Evolutionary conservation across 1,140 invertebrate species (phyloP), one percentile per base, ranked within the genome.

Genomic region (Monochamus saltuarius): DNA sequence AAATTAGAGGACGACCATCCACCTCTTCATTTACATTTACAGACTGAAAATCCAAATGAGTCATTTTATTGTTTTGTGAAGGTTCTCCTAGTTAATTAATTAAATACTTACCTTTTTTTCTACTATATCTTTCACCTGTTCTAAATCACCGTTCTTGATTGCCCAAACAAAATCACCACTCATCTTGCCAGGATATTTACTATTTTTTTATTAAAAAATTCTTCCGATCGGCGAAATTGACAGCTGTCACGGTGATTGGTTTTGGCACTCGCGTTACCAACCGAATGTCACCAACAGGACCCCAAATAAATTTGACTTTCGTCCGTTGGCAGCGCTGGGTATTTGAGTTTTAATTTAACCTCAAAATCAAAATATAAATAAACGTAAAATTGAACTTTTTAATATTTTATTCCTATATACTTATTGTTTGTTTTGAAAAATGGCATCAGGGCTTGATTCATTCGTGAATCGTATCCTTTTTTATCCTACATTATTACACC

Each of bases 71-170:
- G 17, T 14, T 19, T 49, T n/a, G 50, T 51, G 17, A 11, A 6
- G 10, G 13, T 13, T 22, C 36, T 37, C 17, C 37, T 4, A 10
- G 22, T 2, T 29, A n/a, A n/a, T 29, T 29, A 29, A 29, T 29
- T 29, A 6, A 6, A 29, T 29, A 54, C 73, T 79, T 82, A 90
- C 89, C 84, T 91, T 90, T 77, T 88, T 87, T 77, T 92, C 91
- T 62, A 96, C 84, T 63, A 90, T 86, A 75, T 92, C 87, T 79
- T 90, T 89, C 13, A 97, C 92, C 81, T 91, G 87, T 68, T 95
- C 92, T 68, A 96, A 81, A 78, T 97, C 94, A 49, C 94, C 94
- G 77, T 96, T 97, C 82, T 95, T 96, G 62, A 97, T 90, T 73
- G 89, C 90, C 92, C 93, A 95, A 61, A 93, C 87, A 74, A 95